A percentile compares a stretch with the other conserved stretches of the same genome.
These are phyloP conservation scores for Tyrophagus putrescentiae DNA, from an alignment of 1,140 invertebrate genomes.

Conservation along the genomic window DNA sequence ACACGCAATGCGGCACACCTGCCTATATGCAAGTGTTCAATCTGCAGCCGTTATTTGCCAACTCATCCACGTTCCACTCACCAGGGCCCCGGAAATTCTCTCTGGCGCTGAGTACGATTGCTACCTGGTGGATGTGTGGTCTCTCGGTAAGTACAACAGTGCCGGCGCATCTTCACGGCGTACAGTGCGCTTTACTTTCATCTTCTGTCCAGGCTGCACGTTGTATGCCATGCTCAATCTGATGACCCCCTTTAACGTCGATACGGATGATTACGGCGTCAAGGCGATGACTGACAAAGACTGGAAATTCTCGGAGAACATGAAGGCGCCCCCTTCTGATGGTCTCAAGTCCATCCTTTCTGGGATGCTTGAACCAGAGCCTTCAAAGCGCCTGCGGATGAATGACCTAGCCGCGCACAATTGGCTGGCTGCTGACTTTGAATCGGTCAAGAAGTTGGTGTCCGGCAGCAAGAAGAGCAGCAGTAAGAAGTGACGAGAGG, in stretches of 20 bases:
- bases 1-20: slow-evolving; percentile 58
- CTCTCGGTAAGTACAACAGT: slow-evolving; percentile 26
- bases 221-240: slow-evolving; percentile 29
- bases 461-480: neutral
- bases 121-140: slow-evolving; percentile 27
- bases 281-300: slow-evolving; percentile 44
- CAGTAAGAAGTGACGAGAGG: too few species aligned
- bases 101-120: slow-evolving; percentile 39
- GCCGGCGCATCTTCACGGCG: too few species aligned
- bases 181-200: too few species aligned
- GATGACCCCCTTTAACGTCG: slow-evolving; percentile 35
- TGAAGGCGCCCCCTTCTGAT: slow-evolving; percentile 46
- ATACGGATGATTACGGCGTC: slow-evolving; percentile 35
- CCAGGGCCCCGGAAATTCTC: slow-evolving; percentile 44
- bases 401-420: slow-evolving; percentile 32
- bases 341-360: slow-evolving; percentile 54
- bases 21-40: too few species aligned
- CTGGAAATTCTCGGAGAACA: slow-evolving; percentile 52
- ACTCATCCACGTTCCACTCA: too few species aligned
- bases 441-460: neutral
- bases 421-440: slow-evolving; percentile 13
- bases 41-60: too few species aligned
- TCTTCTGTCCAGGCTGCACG: too few species aligned
- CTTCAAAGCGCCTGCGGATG: slow-evolving; percentile 51
- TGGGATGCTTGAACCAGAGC: slow-evolving; percentile 59